Conservation (phyloP, 2,113 vertebrate genomes). For the Tonatia bakeri region DNA sequence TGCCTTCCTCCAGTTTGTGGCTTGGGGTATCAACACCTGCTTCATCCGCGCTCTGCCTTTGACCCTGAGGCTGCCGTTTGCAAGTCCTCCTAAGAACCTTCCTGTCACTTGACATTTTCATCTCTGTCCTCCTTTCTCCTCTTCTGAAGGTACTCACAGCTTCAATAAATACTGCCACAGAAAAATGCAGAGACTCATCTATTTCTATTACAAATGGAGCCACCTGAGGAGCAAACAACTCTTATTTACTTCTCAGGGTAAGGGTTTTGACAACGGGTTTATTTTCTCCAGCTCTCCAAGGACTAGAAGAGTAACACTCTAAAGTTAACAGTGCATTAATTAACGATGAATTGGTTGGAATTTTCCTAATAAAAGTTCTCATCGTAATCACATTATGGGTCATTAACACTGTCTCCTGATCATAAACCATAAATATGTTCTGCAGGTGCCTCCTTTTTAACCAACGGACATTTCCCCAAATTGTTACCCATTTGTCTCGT, state of each 20-base stretch:
- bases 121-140: neutral
- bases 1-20: accelerated
- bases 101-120: neutral
- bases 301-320: conserved; percentile 73
- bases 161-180: conserved; percentile 62
- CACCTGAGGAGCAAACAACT: conserved; percentile 45
- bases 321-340: conserved; percentile 80
- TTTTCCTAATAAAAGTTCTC: conserved; percentile 79
- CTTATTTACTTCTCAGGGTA: conserved; percentile 77
- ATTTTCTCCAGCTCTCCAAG: conserved; percentile 72
- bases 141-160: conserved; percentile 61
- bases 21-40: accelerated
- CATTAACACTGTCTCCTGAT: conserved; percentile 73
- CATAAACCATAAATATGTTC: conserved; percentile 67
- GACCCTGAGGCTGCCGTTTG: neutral
- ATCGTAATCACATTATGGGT: conserved; percentile 75
- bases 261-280: conserved; percentile 68
- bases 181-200: conserved; percentile 51
- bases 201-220: conserved; percentile 65
- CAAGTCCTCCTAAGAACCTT: neutral
- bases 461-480: conserved; percentile 1
- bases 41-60: accelerated
- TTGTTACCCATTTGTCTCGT: neutral
- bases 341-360: conserved; percentile 75
- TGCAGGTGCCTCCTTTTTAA: conserved; percentile 53